Base-by-base conservation (phyloP, 2,797 vertebrate species). In the Aeoliscus strigatus region DNA sequence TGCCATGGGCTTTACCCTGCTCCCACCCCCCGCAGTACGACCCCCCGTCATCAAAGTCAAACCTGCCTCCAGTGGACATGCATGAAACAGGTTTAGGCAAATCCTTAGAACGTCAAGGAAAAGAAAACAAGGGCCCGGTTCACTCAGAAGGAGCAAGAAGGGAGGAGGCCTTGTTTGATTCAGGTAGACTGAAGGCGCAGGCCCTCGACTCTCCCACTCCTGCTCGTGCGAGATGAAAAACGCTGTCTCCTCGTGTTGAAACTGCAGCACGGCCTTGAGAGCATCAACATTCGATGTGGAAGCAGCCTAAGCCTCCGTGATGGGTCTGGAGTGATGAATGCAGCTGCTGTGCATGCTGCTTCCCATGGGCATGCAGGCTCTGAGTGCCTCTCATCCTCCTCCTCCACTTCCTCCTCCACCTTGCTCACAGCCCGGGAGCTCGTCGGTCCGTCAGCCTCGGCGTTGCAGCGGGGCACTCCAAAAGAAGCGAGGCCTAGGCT, bases 41-140 rank as follows among this genome's bases (percentile, higher is more conserved):
- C 90, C 95, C 95, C 90, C 95, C 95, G 86, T 97, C 95, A 87
- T 98, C 94, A 94, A 97, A 97, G 92, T 97, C 93, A 94, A 98
- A 98, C 93, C 94, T 97, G 87, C 95, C 95, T 90, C 95, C 95
- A 94, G 92, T 96, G 92, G 94, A 98, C 94, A 98, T 98, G 94
- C 94, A 98, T 94, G 93, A 91, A 97, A 93, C 91, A 91, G 90
- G 87, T 90, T 89, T 88, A 84, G 91, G 89, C 90, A 92, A 87
- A 90, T 88, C 88, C 87, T 86, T 83, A 88, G 84, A 85, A 87
- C 38, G 81, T 84, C 77, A 74, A 76, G 74, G 83, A 79, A 80
- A 50, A 49, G 80, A 82, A 63, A 54, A 81, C 76, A 81, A 80
- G 36, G 64, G 38, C 52, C 57, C 12, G 63, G 51, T 67, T 66